phyloP scores from a whole-genome alignment of 2,113 vertebrate genomes.

The Pelecanus crispus region DNA sequence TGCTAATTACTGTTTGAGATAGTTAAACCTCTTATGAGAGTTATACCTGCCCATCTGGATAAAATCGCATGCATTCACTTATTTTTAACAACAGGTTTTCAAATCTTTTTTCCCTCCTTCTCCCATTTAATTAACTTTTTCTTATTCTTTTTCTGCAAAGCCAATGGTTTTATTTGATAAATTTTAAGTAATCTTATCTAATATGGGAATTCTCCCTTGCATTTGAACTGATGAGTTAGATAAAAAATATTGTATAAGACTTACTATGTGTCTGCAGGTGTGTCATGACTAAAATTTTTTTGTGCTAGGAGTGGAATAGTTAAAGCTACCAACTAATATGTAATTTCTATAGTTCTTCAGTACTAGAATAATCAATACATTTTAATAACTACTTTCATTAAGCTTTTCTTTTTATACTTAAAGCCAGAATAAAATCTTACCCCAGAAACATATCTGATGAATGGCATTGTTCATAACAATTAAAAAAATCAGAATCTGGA shows the following conservation, averaged over 20 bases:
- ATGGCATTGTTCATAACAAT: background rate
- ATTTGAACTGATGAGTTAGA: background rate
- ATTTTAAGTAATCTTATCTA: background rate
- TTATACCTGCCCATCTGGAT: background rate
- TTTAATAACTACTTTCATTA: background rate
- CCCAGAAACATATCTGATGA: background rate
- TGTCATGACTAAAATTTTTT: background rate
- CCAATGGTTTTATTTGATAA: background rate
- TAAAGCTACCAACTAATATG: background rate
- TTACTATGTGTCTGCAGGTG: background rate
- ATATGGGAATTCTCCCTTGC: background rate
- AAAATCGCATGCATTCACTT: background rate
- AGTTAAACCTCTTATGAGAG: background rate
- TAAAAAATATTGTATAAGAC: background rate
- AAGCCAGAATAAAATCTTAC: background rate
- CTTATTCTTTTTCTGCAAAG: background rate
- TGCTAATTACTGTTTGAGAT: background rate
- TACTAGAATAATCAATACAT: background rate
- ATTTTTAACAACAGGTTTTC: background rate
- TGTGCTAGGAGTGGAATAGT: background rate
- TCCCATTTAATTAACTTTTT: background rate
- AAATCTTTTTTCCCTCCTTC: background rate
- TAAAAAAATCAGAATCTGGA: background rate
- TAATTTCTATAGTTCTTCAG: background rate
- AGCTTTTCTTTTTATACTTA: background rate